Conservation (phyloP, 2,888 invertebrate genomes). For the Nomada flava region DNA sequence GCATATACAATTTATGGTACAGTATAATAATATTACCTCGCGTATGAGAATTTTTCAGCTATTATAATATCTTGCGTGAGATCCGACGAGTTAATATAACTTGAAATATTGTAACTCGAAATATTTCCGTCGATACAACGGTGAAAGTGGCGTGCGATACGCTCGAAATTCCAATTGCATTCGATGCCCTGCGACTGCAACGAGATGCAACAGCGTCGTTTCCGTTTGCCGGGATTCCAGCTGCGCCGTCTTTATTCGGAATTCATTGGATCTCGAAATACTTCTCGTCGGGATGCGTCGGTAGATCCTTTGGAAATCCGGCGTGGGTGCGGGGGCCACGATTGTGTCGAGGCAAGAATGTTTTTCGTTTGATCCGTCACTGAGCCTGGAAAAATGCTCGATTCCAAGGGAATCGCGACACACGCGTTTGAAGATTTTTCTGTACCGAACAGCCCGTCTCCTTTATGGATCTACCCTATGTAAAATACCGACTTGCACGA, state of each 20-base stretch:
- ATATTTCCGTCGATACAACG: background rate
- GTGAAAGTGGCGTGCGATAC: slow-evolving; percentile 1
- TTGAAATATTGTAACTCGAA: background rate
- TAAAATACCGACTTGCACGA: background rate
- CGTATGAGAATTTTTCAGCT: no score
- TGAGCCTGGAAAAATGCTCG: slow-evolving; percentile 36
- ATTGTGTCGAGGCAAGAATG: slow-evolving; percentile 54
- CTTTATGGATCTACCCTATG: slow-evolving; percentile 3
- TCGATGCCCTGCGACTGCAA: slow-evolving; percentile 19
- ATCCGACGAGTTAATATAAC: background rate
- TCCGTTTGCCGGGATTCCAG: slow-evolving; percentile 37
- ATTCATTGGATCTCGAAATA: slow-evolving; percentile 62
- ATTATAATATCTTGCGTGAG: background rate
- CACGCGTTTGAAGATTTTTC: background rate
- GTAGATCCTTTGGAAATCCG: slow-evolving; percentile 44
- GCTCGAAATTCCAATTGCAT: slow-evolving; percentile 36
- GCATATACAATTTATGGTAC: no score
- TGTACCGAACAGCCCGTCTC: background rate
- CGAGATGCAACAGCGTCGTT: background rate
- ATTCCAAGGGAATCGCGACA: slow-evolving; percentile 47
- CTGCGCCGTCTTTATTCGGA: slow-evolving; percentile 50
- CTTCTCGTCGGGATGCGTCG: slow-evolving; percentile 35
- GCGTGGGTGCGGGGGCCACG: slow-evolving; percentile 15
- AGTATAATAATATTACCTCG: no score
- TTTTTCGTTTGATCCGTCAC: slow-evolving; percentile 55